Conservation (phyloP, 2,797 vertebrate genomes). For the Thamnophis elegans region DNA sequence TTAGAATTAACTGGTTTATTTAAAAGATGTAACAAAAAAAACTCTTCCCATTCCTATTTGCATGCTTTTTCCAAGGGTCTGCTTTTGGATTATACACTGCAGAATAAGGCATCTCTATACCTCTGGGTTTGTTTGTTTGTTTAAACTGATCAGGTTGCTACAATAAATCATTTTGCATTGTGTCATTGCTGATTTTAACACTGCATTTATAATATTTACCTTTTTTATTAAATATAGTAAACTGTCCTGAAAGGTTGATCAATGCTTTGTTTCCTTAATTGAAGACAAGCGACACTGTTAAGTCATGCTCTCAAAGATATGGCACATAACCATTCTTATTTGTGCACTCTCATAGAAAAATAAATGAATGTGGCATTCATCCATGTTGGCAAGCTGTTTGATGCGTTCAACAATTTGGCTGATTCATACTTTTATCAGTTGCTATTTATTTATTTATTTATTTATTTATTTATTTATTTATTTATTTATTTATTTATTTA, state of each 20-base stretch:
- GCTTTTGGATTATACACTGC: background rate
- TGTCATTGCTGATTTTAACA: background rate
- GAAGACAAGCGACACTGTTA: constrained; percentile 34
- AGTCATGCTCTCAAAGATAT: constrained; percentile 46
- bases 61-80: background rate
- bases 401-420: constrained; percentile 67
- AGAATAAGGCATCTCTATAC: background rate
- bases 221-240: constrained; percentile 20
- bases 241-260: constrained; percentile 32
- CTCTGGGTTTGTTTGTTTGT: background rate
- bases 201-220: constrained; percentile 31
- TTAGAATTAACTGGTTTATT: background rate
- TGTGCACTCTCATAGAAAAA: constrained; percentile 52
- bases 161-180: constrained; percentile 31
- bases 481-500: too few relatives aligned
- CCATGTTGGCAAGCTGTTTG: constrained; percentile 62
- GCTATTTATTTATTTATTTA: constrained; percentile 59
- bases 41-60: background rate
- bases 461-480: too few relatives aligned
- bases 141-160: constrained; percentile 4
- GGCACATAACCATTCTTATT: background rate
- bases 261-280: constrained; percentile 56
- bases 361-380: constrained; percentile 64
- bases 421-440: constrained; percentile 59
- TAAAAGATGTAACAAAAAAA: background rate